These are phyloP conservation scores for Nemotelus nigrinus DNA, from an alignment of 2,888 invertebrate genomes.

Conservation along the genomic window DNA sequence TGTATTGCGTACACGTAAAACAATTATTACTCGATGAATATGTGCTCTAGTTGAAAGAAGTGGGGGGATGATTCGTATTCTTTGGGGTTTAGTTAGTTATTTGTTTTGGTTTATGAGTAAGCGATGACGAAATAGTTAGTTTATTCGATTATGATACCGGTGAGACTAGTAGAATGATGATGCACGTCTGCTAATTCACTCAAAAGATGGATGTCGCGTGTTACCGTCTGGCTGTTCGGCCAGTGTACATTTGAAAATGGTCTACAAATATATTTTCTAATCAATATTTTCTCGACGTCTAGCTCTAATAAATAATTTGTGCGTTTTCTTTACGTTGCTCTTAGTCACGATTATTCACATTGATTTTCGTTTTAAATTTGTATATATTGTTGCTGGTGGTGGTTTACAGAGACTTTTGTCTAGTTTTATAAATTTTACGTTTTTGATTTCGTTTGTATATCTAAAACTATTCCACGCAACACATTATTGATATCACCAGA, in stretches of 20 bases:
- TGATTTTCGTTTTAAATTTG: slow-evolving; percentile 18
- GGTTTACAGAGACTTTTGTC: slow-evolving; percentile 7
- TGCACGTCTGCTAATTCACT: too few relatives aligned
- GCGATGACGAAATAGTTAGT: slow-evolving; percentile 12
- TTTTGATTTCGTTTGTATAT: neutral
- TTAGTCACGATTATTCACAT: slow-evolving; percentile 18
- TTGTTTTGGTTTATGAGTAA: neutral
- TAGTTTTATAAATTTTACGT: slow-evolving; percentile 32
- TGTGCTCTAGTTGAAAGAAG: slow-evolving; percentile 21
- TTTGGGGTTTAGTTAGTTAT: neutral
- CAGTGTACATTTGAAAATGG: slow-evolving; percentile 6
- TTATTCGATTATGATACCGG: neutral
- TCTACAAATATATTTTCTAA: slow-evolving; percentile 27
- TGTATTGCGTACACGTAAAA: slow-evolving; percentile 38
- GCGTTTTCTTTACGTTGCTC: slow-evolving; percentile 29
- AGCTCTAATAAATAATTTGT: slow-evolving; percentile 25
- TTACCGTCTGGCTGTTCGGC: neutral
- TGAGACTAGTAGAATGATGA: too few relatives aligned
- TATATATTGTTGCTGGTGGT: slow-evolving; percentile 5
- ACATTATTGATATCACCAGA: slow-evolving; percentile 42
- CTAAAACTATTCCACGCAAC: neutral
- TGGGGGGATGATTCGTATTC: neutral
- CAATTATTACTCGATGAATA: slow-evolving; percentile 38
- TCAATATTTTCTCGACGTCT: neutral
- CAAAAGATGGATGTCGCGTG: neutral